Percentiles rank a stretch among this genome's conserved stretches.
Conservation (phyloP, 2,113 vertebrate species). For the Cryptomyrus ogoouensis region DNA sequence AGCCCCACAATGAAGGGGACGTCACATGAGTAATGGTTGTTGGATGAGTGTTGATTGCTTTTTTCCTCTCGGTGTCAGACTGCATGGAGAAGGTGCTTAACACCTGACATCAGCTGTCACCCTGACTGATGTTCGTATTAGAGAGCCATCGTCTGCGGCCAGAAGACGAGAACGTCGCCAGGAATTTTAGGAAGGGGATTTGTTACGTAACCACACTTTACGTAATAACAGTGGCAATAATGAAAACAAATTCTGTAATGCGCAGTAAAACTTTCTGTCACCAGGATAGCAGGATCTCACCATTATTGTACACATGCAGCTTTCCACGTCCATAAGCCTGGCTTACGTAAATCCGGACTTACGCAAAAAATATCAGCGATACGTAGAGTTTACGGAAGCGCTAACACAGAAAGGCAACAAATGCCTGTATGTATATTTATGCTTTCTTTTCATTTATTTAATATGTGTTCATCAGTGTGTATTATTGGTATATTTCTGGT, state of each 20-base stretch:
- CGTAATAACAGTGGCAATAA: background rate
- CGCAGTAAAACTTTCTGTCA: background rate
- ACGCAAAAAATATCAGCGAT: background rate
- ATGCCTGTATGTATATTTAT: background rate
- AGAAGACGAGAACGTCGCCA: background rate
- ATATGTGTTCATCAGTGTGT: background rate
- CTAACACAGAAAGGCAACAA: background rate
- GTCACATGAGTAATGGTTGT: conserved; percentile 1
- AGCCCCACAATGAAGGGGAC: background rate
- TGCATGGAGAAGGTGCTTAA: background rate
- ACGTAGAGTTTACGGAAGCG: background rate
- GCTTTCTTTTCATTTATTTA: background rate
- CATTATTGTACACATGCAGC: background rate
- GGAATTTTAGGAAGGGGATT: background rate
- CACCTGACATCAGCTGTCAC: conserved; percentile 6
- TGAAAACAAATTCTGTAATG: background rate
- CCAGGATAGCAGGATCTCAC: background rate
- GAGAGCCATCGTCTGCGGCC: background rate
- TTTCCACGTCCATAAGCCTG: background rate
- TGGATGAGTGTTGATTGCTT: conserved; percentile 1
- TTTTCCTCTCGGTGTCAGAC: background rate
- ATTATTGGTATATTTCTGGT: background rate
- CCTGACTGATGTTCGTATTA: conserved; percentile 12
- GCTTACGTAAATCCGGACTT: background rate
- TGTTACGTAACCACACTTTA: background rate